Base-by-base conservation (phyloP, 2,797 vertebrate genomes). In the Gallinago nigripennis region DNA sequence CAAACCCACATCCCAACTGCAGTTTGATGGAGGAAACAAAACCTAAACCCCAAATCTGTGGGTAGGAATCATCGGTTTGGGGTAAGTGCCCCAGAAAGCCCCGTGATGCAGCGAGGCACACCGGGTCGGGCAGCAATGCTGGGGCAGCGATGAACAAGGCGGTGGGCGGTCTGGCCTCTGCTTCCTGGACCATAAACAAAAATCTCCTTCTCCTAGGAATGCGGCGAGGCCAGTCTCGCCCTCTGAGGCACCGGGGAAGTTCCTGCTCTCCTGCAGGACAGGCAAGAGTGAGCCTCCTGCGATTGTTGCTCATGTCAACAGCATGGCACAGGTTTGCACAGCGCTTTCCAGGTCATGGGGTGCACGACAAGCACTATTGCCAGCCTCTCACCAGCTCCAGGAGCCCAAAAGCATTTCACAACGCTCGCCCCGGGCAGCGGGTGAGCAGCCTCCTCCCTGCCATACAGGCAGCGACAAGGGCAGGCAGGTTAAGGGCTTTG, bases 41-140 rank as follows among this genome's bases (percentile, higher is more conserved):
- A 70, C 16, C 12, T 5, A 0, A 75, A 6, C 2, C 30, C 58
- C 51, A 56, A 37, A 27, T 2, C 28, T 8, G 14, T 11, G 20
- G 24, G 70, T 12, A 54, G 68, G 43, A 73, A 53, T 12, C 18
- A 12, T 12, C 4, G 2, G 6, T 2, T n/a, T 9, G 46, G 51
- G 48, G 3, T 8, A 33, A 57, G 37, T n/a, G 41, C 41, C 15
- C 43, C 33, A 41, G 61, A 48, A 51, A 87, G 75, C 28, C 56
- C 51, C 0, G 0, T 0, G 1, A n/a, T 2, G 10, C n/a, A 24
- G 60, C 0, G 0, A 71, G 39, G 64, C 12, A 43, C 0, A 0
- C 11, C 33, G 43, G 30, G 8, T 3, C 27, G 58, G 4, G 69
- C 3, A 1, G 64, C 43, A 86, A 54, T 4, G 7, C 61, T 21